A percentile compares a stretch with the other conserved stretches of the same genome.
phyloP scores from a whole-genome alignment of 2,113 vertebrate genomes.

The Alaudala cheleensis region DNA sequence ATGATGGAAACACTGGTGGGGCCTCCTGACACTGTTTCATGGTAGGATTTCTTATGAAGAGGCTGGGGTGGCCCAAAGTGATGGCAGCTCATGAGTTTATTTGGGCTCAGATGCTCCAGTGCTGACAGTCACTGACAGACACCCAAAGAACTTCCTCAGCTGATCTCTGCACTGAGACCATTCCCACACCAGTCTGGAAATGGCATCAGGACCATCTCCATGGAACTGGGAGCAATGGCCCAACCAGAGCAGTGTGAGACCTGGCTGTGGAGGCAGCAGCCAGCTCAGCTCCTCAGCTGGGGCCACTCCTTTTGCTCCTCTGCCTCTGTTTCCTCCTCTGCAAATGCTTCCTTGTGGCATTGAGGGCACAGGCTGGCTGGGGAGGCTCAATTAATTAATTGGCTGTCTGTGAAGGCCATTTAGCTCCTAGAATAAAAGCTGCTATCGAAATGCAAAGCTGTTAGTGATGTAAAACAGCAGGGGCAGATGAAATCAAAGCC shows the following conservation, averaged over 20 bases:
- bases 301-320: neutral
- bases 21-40: neutral
- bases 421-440: slow-evolving; percentile 53
- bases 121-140: neutral
- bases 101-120: neutral
- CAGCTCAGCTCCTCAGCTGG: neutral
- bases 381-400: slow-evolving; percentile 58
- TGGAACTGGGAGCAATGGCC: accelerated
- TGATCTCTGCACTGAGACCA: neutral
- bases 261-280: neutral
- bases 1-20: accelerated
- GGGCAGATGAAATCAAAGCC: slow-evolving; percentile 46
- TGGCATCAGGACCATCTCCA: neutral
- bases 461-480: slow-evolving; percentile 36
- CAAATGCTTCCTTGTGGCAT: neutral
- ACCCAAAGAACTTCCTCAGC: neutral
- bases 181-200: neutral
- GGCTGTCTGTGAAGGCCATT: slow-evolving; percentile 56
- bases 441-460: slow-evolving; percentile 14
- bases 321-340: slow-evolving; percentile 18
- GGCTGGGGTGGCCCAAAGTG: neutral
- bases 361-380: slow-evolving; percentile 4
- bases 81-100: neutral
- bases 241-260: neutral
- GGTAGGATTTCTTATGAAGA: neutral